A percentile compares a stretch with the other conserved stretches of the same genome.
Evolutionary conservation across 1,140 invertebrate genomes (phyloP).

Genomic region (Listronotus oregonensis): DNA sequence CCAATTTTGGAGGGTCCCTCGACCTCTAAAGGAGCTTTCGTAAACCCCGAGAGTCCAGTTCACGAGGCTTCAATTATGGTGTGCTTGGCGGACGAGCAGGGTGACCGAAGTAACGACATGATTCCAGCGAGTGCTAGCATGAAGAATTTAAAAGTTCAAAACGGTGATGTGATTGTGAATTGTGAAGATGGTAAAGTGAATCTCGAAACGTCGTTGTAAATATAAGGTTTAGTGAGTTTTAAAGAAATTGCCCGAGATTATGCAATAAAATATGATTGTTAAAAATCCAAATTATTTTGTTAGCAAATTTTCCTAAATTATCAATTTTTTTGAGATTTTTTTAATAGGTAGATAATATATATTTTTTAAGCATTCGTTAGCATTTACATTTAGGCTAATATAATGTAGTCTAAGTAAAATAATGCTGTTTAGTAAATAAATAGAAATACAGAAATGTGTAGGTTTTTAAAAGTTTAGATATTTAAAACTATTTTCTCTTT

Average conservation of each 20-base stretch:
- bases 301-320: too few relatives aligned
- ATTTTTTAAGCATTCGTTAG: neutral
- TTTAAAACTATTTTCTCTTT: too few relatives aligned
- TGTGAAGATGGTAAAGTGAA: conserved; percentile 21
- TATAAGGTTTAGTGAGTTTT: neutral
- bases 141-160: conserved; percentile 14
- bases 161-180: conserved; percentile 10
- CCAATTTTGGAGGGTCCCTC: conserved; percentile 34
- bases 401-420: neutral
- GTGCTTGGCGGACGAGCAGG: conserved; percentile 6
- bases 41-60: conserved; percentile 19
- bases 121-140: neutral
- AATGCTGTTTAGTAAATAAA: too few relatives aligned
- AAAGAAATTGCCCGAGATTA: neutral
- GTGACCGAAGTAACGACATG: neutral
- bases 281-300: neutral
- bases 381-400: neutral
- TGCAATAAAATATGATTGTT: neutral
- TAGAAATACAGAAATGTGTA: too few relatives aligned
- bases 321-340: too few relatives aligned
- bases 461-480: too few relatives aligned
- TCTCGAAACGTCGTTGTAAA: conserved; percentile 37
- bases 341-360: neutral
- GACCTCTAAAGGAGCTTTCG: conserved; percentile 32
- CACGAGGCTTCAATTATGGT: conserved; percentile 2